Conservation (phyloP, 2,888 invertebrate genomes). For the Drymonia ruficornis region DNA sequence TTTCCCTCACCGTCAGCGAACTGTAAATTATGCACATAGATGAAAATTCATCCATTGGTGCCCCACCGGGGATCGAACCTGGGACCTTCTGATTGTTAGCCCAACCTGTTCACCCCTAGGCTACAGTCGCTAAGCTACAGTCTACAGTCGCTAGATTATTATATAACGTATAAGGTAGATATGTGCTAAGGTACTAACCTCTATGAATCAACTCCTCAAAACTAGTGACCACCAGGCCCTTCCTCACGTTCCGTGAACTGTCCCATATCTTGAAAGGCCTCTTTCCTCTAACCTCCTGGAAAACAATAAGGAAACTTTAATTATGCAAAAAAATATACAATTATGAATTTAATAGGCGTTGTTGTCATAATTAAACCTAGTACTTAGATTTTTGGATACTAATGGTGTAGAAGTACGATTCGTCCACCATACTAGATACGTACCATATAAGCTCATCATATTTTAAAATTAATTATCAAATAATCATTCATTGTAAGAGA, state of each 20-base stretch:
- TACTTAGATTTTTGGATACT: too few species aligned
- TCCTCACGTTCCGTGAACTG: slow-evolving; percentile 96
- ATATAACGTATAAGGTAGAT: too few species aligned
- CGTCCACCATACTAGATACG: not conserved
- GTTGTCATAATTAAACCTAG: too few species aligned
- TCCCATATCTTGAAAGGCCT: slow-evolving; percentile 99
- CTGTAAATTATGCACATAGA: too few species aligned
- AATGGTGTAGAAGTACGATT: not conserved
- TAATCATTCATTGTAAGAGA: not conserved
- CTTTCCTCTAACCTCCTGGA: slow-evolving; percentile 96
- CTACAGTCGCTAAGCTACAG: too few species aligned
- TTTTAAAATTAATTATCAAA: not conserved
- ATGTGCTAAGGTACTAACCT: slow-evolving; percentile 79
- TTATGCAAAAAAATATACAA: not conserved
- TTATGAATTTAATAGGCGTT: too few species aligned
- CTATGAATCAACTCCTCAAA: slow-evolving; percentile 94
- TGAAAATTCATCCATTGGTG: too few species aligned
- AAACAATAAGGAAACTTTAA: slow-evolving; percentile 45
- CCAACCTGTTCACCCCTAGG: too few species aligned
- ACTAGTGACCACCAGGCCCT: slow-evolving; percentile 96
- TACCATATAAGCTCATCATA: not conserved
- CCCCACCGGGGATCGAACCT: too few species aligned
- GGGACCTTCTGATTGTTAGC: too few species aligned
- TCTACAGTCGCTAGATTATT: too few species aligned
- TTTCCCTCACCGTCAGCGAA: too few species aligned